Conservation (phyloP, 1,140 invertebrate genomes). For the Colletes gigas region DNA sequence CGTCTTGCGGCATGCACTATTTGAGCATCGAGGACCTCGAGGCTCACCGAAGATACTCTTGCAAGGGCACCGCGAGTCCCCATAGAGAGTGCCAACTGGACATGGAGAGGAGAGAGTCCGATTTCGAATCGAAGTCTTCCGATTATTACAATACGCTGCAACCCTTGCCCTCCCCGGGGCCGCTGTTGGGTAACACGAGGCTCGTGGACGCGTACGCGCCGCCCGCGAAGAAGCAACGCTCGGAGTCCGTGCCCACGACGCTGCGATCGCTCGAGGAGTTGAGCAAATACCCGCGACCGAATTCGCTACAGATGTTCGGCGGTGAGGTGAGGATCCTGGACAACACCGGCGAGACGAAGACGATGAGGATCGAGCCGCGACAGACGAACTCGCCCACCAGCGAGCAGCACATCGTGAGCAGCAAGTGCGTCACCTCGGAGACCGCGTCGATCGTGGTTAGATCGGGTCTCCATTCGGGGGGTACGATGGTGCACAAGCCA, state of each 20-base stretch:
- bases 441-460: constrained; percentile 85
- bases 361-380: constrained; percentile 86
- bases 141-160: constrained; percentile 78
- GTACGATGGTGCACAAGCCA: constrained; percentile 85
- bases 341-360: constrained; percentile 85
- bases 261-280: constrained; percentile 83
- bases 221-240: constrained; percentile 81
- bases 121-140: constrained; percentile 72
- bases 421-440: constrained; percentile 74
- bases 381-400: constrained; percentile 75
- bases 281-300: constrained; percentile 77
- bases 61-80: constrained; percentile 80
- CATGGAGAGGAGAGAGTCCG: constrained; percentile 80
- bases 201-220: constrained; percentile 85
- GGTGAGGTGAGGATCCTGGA: constrained; percentile 89
- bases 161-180: constrained; percentile 88
- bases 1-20: constrained; percentile 85
- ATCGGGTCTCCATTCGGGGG: constrained; percentile 88
- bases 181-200: constrained; percentile 89
- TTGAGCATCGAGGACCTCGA: constrained; percentile 86
- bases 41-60: constrained; percentile 86
- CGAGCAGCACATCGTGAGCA: constrained; percentile 64
- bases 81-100: constrained; percentile 78
- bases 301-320: constrained; percentile 88
- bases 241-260: constrained; percentile 80